Conservation (phyloP, 2,113 vertebrate species). For the Oncorhynchus nerka region DNA sequence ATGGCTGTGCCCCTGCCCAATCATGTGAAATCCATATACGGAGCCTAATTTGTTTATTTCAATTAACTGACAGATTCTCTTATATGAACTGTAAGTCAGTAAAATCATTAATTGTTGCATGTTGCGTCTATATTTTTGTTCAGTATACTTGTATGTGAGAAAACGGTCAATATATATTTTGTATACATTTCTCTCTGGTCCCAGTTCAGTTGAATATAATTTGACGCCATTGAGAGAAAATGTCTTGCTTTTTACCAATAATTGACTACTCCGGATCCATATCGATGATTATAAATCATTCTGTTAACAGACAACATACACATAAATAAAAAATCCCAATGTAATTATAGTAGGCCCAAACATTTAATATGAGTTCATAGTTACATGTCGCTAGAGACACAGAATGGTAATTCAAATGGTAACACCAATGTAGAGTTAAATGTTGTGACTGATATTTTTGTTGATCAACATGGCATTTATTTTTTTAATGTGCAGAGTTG, state of each 20-base stretch:
- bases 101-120: too few species aligned
- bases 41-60: too few species aligned
- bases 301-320: conserved; percentile 15
- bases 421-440: neutral
- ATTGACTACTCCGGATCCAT: neutral
- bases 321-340: conserved; percentile 8
- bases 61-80: too few species aligned
- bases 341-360: conserved; percentile 42
- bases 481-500: conserved; percentile 58
- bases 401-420: neutral
- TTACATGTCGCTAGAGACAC: neutral
- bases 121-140: too few species aligned
- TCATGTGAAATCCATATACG: too few species aligned
- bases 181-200: neutral
- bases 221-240: conserved; percentile 6
- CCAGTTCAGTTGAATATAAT: neutral
- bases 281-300: neutral
- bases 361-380: conserved; percentile 37
- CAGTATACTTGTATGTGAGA: neutral
- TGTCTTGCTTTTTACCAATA: neutral
- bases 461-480: conserved; percentile 28
- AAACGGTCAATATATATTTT: neutral
- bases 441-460: neutral
- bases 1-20: too few species aligned
- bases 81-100: too few species aligned